Conservation (phyloP, 2,888 invertebrate species). For the Selenia dentaria region DNA sequence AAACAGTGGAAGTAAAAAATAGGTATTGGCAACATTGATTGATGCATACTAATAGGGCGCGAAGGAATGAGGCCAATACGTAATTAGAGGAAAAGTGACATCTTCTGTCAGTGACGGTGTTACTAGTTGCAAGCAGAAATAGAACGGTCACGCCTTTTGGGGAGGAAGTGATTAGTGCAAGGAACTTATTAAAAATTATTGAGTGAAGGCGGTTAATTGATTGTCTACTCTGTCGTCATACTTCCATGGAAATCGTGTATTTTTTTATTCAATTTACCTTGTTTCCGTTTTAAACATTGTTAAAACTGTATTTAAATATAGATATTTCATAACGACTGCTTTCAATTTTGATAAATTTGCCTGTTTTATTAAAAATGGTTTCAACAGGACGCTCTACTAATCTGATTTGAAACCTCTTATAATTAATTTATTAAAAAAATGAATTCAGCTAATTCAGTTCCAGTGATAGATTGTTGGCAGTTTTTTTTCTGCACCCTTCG, state of each 20-base stretch:
- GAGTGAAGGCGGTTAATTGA: conserved; percentile 81
- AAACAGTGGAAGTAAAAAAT: conserved; percentile 77
- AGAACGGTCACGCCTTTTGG: conserved; percentile 78
- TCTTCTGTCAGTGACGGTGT: conserved; percentile 79
- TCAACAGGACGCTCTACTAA: too few relatives aligned
- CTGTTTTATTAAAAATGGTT: conserved; percentile 36
- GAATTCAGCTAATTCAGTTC: conserved; percentile 46
- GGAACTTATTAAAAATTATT: conserved; percentile 82
- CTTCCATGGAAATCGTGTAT: conserved; percentile 13
- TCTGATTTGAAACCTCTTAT: too few relatives aligned
- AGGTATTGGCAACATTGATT: conserved; percentile 85
- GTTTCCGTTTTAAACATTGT: too few relatives aligned
- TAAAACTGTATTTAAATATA: too few relatives aligned
- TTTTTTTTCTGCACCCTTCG: conserved; percentile 47
- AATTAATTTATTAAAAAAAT: too few relatives aligned
- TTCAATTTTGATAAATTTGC: too few relatives aligned
- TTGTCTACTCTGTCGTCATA: conserved; percentile 56
- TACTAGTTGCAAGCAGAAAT: conserved; percentile 68
- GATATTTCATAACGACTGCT: too few relatives aligned
- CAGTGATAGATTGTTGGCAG: conserved; percentile 36
- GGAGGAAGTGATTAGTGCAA: conserved; percentile 81
- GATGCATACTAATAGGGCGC: conserved; percentile 85
- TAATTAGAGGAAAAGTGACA: conserved; percentile 83
- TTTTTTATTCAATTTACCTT: conserved; percentile 39
- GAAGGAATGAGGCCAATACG: conserved; percentile 80